These are phyloP conservation scores for Asteroscopus sphinx DNA, from an alignment of 2,888 invertebrate species.

Conservation along the genomic window DNA sequence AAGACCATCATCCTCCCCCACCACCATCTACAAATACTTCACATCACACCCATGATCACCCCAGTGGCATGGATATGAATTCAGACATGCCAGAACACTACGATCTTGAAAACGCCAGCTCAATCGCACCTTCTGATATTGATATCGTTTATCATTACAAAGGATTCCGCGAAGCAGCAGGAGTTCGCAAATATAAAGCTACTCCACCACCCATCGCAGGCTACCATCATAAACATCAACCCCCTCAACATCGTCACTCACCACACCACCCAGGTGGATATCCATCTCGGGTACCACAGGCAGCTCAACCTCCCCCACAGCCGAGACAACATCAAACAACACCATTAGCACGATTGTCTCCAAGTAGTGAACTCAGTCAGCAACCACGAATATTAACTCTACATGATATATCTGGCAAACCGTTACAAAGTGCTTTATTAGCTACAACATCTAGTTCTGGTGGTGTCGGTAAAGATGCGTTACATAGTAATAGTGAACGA, in stretches of 20 bases:
- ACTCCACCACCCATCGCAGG: conserved; percentile 95
- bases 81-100: conserved; percentile 97
- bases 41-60: conserved; percentile 93
- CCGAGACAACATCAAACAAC: conserved; percentile 96
- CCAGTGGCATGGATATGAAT: conserved; percentile 93
- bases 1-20: conserved; percentile 95
- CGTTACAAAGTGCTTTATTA: conserved; percentile 95
- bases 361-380: conserved; percentile 97
- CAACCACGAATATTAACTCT: conserved; percentile 97
- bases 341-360: conserved; percentile 96
- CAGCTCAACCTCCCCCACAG: conserved; percentile 92
- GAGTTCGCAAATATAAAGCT: conserved; percentile 96
- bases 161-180: conserved; percentile 96
- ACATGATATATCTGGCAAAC: conserved; percentile 98
- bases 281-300: conserved; percentile 93
- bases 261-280: conserved; percentile 94
- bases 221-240: conserved; percentile 94
- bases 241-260: conserved; percentile 93
- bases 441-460: conserved; percentile 97
- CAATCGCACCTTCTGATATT: conserved; percentile 99
- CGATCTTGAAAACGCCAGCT: conserved; percentile 98
- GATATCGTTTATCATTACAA: conserved; percentile 99
- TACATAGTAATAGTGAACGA: conserved; percentile 97
- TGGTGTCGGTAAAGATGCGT: conserved; percentile 96
- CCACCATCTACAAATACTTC: conserved; percentile 93